Percentiles rank a stretch among this genome's conserved stretches.
Conservation (phyloP, 2,888 invertebrate species). For the Mimumesa dahlbomi region DNA sequence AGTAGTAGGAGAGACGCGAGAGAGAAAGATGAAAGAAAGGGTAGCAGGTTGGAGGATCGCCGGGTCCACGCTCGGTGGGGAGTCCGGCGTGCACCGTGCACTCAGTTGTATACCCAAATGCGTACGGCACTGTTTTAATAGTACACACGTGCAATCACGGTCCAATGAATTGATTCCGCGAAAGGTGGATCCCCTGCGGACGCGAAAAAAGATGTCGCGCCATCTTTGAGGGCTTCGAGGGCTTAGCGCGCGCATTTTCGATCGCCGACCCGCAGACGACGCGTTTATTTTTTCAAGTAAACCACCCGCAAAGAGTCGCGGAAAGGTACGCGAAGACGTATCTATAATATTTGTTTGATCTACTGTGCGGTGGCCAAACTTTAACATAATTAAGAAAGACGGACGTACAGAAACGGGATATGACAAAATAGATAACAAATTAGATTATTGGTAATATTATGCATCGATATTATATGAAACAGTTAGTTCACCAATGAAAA, state of each 20-base stretch:
- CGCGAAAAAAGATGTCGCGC: conserved; percentile 49
- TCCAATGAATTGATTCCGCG: conserved; percentile 59
- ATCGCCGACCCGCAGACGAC: conserved; percentile 12
- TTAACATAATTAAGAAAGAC: too few species aligned
- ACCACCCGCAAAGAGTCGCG: too few species aligned
- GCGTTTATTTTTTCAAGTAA: background rate
- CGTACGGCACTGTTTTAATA: conserved; percentile 66
- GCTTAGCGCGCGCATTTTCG: conserved; percentile 39
- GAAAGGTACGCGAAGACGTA: too few species aligned
- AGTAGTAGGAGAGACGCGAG: conserved; percentile 47
- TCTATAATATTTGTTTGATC: too few species aligned
- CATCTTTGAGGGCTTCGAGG: conserved; percentile 46
- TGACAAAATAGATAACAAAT: too few species aligned
- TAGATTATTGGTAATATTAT: too few species aligned
- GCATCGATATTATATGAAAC: too few species aligned
- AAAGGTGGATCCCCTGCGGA: conserved; percentile 45
- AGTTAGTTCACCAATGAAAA: too few species aligned
- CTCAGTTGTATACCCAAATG: conserved; percentile 69
- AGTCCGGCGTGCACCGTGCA: conserved; percentile 72
- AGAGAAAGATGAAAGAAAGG: conserved; percentile 49
- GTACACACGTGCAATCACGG: conserved; percentile 66
- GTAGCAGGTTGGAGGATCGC: conserved; percentile 59
- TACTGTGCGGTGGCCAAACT: too few species aligned
- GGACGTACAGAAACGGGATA: too few species aligned
- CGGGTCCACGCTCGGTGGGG: conserved; percentile 69